Conservation (phyloP, 1,140 invertebrate species). For the Microplitis demolitor region DNA sequence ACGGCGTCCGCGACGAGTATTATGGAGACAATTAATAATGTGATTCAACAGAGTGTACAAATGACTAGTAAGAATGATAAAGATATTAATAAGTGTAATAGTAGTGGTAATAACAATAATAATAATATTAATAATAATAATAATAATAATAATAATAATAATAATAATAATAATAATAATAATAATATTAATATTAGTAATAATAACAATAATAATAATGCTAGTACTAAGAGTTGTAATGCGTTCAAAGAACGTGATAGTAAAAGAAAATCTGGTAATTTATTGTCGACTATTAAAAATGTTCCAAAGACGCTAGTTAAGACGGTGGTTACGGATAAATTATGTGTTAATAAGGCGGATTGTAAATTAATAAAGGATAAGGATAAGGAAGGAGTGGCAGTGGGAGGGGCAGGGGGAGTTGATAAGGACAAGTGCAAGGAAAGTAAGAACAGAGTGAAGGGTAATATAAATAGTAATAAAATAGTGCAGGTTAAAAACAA, state of each 20-base stretch:
- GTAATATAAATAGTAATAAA: constrained; percentile 43
- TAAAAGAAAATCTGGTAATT: constrained; percentile 36
- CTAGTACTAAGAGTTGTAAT: not conserved
- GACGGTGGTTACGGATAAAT: constrained; percentile 55
- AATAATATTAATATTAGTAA: constrained; percentile 35
- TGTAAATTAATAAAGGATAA: not conserved
- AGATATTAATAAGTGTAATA: constrained; percentile 29
- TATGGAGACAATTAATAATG: constrained; percentile 56
- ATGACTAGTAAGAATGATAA: constrained; percentile 54
- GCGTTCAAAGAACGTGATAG: constrained; percentile 20
- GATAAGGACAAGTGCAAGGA: constrained; percentile 40
- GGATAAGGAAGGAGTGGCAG: not conserved
- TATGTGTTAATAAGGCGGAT: constrained; percentile 33
- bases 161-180: not conserved
- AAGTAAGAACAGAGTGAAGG: too few relatives aligned
- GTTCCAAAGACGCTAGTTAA: constrained; percentile 61
- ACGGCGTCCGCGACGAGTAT: constrained; percentile 54
- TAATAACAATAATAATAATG: not conserved
- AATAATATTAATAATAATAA: not conserved
- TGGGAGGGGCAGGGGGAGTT: constrained; percentile 38
- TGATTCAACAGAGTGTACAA: constrained; percentile 53
- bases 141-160: constrained; percentile 35
- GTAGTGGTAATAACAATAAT: not conserved
- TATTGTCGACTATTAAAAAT: constrained; percentile 62
- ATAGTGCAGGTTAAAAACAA: constrained; percentile 39